Percentiles rank a stretch among this genome's conserved stretches.
These are phyloP conservation scores for Myrmecobius fasciatus DNA, from an alignment of 2,113 vertebrate species.

Conservation along the genomic window DNA sequence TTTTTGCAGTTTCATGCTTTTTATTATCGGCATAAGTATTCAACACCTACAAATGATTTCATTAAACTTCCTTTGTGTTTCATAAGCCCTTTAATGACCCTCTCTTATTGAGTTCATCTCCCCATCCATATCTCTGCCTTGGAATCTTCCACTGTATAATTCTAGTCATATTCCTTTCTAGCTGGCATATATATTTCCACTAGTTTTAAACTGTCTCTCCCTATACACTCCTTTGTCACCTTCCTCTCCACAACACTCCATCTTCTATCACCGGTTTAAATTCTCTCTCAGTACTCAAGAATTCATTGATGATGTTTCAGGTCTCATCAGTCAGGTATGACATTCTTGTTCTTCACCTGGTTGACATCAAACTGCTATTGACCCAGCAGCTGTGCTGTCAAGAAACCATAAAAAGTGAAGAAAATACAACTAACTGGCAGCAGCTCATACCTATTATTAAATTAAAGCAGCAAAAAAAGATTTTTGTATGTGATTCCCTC, in stretches of 20 bases:
- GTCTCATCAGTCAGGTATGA: conserved; percentile 16
- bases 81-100: conserved; percentile 26
- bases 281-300: conserved; percentile 50
- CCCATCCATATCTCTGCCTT: background rate
- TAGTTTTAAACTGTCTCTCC: conserved; percentile 52
- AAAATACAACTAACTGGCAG: conserved; percentile 45
- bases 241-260: conserved; percentile 38
- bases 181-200: conserved; percentile 46
- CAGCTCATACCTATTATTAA: conserved; percentile 39
- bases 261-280: conserved; percentile 41
- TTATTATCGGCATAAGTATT: conserved; percentile 48
- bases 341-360: conserved; percentile 35
- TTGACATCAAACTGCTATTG: conserved; percentile 39
- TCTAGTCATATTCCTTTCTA: conserved; percentile 59
- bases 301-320: conserved; percentile 55
- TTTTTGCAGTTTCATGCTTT: background rate
- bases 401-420: background rate
- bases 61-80: conserved; percentile 61
- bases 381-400: conserved; percentile 54
- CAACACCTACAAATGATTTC: conserved; percentile 42
- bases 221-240: conserved; percentile 51
- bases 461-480: conserved; percentile 40
- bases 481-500: background rate
- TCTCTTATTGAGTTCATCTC: conserved; percentile 41
- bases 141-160: conserved; percentile 29